Base-by-base conservation (phyloP, 2,888 invertebrate species). In the Tholera decimalis region DNA sequence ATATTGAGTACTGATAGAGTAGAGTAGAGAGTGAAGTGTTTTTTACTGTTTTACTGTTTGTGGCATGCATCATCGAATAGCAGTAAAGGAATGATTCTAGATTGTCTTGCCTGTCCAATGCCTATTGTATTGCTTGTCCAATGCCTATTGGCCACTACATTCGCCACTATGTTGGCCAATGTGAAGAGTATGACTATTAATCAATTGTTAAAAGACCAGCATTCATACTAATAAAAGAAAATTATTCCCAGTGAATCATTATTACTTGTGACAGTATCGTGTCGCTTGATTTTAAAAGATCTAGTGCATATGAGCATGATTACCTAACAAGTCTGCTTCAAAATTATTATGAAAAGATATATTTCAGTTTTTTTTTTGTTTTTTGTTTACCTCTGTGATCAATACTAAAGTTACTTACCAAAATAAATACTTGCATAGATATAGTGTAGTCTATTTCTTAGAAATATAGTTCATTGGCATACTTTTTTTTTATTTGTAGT, bases 381-480 rank as follows among this genome's bases (percentile, higher is more conserved):
- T 1, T 15, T 49, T 20, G n/a, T 13, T 50, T 26, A n/a, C n/a
- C n/a, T 35, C 13, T n/a, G 33, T 43, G 18, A n/a, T 60, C 8
- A 28, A 28, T 30, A 20, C 30, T 33, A n/a, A 50, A 37, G 0
- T 9, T 37, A 43, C 46, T 53, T 35, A 30, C 6, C 22, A 3
- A 28, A 41, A 46, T 20, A 41, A 35, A n/a, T 53, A 41, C 39
- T 39, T 15, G 18, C 13, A 18, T 70, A 53, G 39, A 64, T 20
- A 30, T 51, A 56, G 50, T 77, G 63, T 67, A 71, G 68, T 65
- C 53, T 56, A 43, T 77, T 70, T 74, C 54, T 63, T 74, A 79
- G 80, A 79, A 90, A 89, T 91, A 93, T 93, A 94, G 95, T 95
- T 95, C 95, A 95, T 94, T 95, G 95, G 95, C 94, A 94, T 90